Evolutionary conservation across 2,888 invertebrate species (phyloP).

Genomic region (Deilephila elpenor): DNA sequence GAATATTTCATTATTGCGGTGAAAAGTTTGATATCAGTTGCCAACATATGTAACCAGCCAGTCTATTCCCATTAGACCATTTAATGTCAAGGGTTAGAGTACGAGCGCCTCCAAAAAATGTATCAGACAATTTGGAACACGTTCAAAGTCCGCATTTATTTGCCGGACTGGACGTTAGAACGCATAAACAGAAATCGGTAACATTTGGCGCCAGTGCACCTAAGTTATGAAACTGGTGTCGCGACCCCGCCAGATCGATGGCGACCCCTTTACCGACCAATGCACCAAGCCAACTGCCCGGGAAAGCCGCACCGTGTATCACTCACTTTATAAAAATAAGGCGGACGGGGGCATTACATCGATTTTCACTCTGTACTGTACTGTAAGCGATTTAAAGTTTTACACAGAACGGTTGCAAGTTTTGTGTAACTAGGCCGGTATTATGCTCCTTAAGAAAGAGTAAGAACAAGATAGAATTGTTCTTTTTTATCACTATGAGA

Average conservation of each 20-base stretch:
- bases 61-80: not conserved
- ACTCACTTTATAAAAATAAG: constrained; percentile 30
- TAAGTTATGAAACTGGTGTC: constrained; percentile 57
- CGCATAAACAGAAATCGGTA: constrained; percentile 59
- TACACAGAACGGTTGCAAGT: not conserved
- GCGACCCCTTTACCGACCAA: constrained; percentile 80
- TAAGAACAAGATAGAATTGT: not conserved
- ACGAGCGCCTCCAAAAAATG: not conserved
- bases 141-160: constrained; percentile 41
- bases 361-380: constrained; percentile 23
- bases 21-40: not conserved
- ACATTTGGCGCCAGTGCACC: constrained; percentile 65
- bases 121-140: constrained; percentile 31
- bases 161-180: constrained; percentile 42
- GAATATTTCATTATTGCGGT: not conserved
- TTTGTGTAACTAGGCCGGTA: not conserved
- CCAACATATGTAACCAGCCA: not conserved
- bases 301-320: constrained; percentile 60
- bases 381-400: not conserved
- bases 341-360: constrained; percentile 25
- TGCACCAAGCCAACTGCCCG: constrained; percentile 77
- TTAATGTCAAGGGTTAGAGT: not conserved
- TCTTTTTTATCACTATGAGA: not conserved
- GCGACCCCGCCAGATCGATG: constrained; percentile 75
- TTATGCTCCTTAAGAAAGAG: no score